phyloP scores from a whole-genome alignment of 2,113 vertebrate species.

The Sander vitreus region DNA sequence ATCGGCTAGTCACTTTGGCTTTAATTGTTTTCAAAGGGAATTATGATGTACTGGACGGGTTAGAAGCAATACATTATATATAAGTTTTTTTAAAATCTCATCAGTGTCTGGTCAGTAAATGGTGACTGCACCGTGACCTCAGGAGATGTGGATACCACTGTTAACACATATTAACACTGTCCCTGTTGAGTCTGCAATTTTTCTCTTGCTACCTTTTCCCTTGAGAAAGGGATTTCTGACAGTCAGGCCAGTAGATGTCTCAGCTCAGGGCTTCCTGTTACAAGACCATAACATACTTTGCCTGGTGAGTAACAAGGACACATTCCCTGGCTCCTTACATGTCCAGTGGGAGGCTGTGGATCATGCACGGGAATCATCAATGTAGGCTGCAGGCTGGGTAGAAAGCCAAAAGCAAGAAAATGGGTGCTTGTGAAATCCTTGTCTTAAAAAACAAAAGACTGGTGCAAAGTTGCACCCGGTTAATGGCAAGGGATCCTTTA shows the following conservation, averaged over 20 bases:
- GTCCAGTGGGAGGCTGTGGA: slow-evolving; percentile 62
- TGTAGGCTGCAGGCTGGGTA: slow-evolving; percentile 21
- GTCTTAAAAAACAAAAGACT: neutral
- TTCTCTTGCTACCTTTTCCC: slow-evolving; percentile 38
- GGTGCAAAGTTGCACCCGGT: neutral
- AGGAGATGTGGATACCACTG: slow-evolving; percentile 15
- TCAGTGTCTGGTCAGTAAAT: neutral
- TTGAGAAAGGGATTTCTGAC: slow-evolving; percentile 54
- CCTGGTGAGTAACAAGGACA: slow-evolving; percentile 71
- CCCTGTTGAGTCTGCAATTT: slow-evolving; percentile 44
- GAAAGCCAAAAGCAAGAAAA: slow-evolving; percentile 21
- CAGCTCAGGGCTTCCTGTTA: slow-evolving; percentile 69
- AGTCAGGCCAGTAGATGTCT: slow-evolving; percentile 60
- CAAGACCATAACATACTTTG: slow-evolving; percentile 68
- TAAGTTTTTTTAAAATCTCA: neutral
- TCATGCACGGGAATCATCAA: slow-evolving; percentile 60
- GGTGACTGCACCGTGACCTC: neutral
- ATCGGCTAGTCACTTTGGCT: neutral
- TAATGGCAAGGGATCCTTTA: slow-evolving; percentile 5
- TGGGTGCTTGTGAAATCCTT: slow-evolving; percentile 4
- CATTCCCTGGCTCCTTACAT: slow-evolving; percentile 70
- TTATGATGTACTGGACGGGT: neutral
- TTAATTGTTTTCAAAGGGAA: slow-evolving; percentile 2
- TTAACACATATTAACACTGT: slow-evolving; percentile 18
- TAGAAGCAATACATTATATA: neutral